Conservation (phyloP, 2,888 invertebrate genomes). For the Mechanitis mazaeus region DNA sequence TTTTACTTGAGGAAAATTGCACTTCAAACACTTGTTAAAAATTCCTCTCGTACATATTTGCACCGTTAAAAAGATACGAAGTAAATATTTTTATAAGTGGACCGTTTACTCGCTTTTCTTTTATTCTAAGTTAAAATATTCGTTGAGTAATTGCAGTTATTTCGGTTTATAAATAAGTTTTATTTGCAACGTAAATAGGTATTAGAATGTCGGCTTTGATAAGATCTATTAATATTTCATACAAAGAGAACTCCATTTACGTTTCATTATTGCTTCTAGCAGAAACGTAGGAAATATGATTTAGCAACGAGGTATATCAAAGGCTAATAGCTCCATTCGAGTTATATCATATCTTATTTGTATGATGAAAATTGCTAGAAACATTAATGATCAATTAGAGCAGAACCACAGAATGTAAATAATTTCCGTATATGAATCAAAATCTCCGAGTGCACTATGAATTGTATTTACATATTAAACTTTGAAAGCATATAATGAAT, state of each 20-base stretch:
- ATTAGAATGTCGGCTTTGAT: constrained; percentile 29
- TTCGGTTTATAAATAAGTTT: constrained; percentile 14
- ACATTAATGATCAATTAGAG: constrained; percentile 9
- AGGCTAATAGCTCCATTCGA: constrained; percentile 57
- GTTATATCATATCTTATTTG: constrained; percentile 31
- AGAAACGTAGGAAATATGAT: constrained; percentile 61
- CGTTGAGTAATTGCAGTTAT: constrained; percentile 6
- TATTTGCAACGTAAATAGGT: constrained; percentile 11
- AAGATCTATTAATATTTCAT: constrained; percentile 39
- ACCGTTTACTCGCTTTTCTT: constrained; percentile 15
- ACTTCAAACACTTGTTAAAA: constrained; percentile 38
- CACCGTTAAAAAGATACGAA: constrained; percentile 27
- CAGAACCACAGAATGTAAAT: background rate
- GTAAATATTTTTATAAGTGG: constrained; percentile 22
- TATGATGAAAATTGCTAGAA: constrained; percentile 21
- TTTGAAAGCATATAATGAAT: too few relatives aligned
- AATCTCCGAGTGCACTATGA: too few relatives aligned
- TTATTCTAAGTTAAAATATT: constrained; percentile 7
- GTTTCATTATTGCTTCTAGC: constrained; percentile 56
- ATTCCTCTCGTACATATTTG: constrained; percentile 28
- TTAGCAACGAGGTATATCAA: constrained; percentile 60
- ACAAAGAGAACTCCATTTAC: constrained; percentile 52
- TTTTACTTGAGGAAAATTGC: constrained; percentile 38
- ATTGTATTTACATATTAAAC: too few relatives aligned
- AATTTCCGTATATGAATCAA: background rate